These are phyloP conservation scores for Nephrotoma appendiculata DNA, from an alignment of 2,888 invertebrate species.

Conservation along the genomic window DNA sequence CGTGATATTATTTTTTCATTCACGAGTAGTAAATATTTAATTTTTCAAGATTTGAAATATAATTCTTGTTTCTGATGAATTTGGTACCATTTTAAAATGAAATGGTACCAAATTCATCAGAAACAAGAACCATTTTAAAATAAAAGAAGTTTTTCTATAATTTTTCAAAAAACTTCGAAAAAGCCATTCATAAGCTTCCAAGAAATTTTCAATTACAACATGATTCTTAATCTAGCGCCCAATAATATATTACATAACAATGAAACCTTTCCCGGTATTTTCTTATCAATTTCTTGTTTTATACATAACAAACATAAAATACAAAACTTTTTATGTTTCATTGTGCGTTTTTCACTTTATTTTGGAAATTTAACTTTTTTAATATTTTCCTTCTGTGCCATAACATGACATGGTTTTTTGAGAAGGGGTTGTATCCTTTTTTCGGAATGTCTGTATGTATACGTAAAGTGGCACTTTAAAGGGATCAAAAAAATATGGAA, in stretches of 20 bases:
- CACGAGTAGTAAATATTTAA: too few species aligned
- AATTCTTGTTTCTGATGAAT: too few species aligned
- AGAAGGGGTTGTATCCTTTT: not conserved
- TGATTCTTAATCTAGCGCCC: not conserved
- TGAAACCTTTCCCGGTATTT: not conserved
- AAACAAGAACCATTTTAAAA: not conserved
- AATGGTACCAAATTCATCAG: not conserved
- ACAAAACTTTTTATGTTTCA: not conserved
- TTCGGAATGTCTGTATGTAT: not conserved
- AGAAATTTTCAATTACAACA: not conserved
- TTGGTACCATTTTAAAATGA: not conserved
- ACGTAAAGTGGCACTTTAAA: not conserved
- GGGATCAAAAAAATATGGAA: not conserved
- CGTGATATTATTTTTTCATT: not conserved
- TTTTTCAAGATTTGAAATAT: too few species aligned
- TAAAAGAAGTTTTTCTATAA: not conserved
- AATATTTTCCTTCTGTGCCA: not conserved
- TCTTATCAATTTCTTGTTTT: not conserved
- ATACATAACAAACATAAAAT: not conserved
- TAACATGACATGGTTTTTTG: not conserved
- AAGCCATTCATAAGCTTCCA: not conserved
- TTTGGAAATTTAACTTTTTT: not conserved
- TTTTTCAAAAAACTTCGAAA: not conserved
- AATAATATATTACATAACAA: not conserved
- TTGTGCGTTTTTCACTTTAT: not conserved